phyloP scores from a whole-genome alignment of 2,113 vertebrate species.

The Spea bombifrons region DNA sequence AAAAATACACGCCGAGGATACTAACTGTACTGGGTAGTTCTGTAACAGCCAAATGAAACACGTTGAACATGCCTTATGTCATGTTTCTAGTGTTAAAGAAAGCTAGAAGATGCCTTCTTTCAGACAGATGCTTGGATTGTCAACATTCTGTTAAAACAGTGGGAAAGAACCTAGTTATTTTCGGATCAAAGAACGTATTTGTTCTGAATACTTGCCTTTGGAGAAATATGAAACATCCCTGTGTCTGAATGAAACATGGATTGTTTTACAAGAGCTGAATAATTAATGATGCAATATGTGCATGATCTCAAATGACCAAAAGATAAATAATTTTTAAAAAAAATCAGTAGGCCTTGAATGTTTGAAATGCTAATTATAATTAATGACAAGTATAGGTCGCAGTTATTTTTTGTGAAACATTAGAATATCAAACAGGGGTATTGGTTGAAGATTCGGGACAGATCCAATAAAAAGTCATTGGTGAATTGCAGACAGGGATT shows the following conservation, averaged over 20 bases:
- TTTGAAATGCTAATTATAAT: neutral
- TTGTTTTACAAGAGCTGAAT: conserved; percentile 20
- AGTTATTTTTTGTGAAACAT: neutral
- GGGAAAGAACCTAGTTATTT: neutral
- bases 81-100: neutral
- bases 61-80: too few species aligned
- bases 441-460: neutral
- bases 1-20: too few species aligned
- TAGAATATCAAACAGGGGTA: neutral
- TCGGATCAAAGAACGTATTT: neutral
- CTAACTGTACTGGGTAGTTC: too few species aligned
- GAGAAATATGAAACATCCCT: neutral
- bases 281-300: conserved; percentile 21
- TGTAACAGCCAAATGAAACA: too few species aligned
- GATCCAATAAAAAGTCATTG: neutral
- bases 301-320: conserved; percentile 14
- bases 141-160: too few species aligned
- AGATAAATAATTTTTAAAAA: neutral
- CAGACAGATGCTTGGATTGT: too few species aligned
- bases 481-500: neutral
- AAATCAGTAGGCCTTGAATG: neutral
- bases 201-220: neutral
- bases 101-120: neutral
- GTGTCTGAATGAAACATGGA: neutral
- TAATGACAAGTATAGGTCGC: neutral